phyloP scores from a whole-genome alignment of 2,113 vertebrate species.

The Erythrocercus mccallii region DNA sequence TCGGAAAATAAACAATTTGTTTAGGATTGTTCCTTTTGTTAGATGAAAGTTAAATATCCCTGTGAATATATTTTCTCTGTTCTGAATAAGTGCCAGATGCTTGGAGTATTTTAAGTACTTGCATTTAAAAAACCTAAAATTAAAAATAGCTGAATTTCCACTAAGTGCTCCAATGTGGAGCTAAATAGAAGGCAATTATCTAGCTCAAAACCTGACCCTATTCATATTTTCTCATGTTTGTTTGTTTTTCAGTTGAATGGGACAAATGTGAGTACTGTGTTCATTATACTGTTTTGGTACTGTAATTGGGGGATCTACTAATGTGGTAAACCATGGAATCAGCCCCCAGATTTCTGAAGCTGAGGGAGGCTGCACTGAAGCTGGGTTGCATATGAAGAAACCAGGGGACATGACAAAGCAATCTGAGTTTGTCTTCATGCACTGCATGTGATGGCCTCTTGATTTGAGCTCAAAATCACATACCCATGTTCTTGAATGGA shows the following conservation, averaged over 20 bases:
- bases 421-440: background rate
- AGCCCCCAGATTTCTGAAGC: background rate
- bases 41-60: background rate
- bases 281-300: background rate
- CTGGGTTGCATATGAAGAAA: background rate
- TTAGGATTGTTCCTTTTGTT: background rate
- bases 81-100: background rate
- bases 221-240: background rate
- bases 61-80: background rate
- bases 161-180: background rate
- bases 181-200: background rate
- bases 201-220: background rate
- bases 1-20: background rate
- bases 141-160: constrained; percentile 17
- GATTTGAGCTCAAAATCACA: background rate
- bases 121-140: background rate
- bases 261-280: background rate
- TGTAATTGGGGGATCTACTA: background rate
- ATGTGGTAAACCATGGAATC: background rate
- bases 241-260: background rate
- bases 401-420: background rate
- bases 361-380: background rate
- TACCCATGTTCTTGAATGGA: background rate
- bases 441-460: background rate
- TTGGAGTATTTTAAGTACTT: background rate